These are phyloP conservation scores for Thunnus maccoyii DNA, from an alignment of 2,113 vertebrate species.

Conservation along the genomic window DNA sequence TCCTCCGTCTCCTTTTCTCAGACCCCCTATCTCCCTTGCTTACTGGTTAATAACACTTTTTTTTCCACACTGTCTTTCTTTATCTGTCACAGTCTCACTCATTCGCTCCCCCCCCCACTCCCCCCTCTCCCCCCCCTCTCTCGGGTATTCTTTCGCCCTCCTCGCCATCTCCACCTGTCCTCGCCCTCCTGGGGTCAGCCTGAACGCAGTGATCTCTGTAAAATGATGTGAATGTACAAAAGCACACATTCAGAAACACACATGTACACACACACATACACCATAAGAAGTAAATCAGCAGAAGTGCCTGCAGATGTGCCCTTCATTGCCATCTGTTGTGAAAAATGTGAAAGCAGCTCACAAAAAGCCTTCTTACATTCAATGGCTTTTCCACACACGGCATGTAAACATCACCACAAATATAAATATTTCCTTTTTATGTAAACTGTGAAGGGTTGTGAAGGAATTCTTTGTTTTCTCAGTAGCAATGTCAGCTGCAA, in stretches of 20 bases:
- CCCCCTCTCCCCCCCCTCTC: constrained; percentile 33
- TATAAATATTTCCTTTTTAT: constrained; percentile 9
- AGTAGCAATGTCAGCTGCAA: background rate
- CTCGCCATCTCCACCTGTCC: constrained; percentile 24
- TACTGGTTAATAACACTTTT: constrained; percentile 35
- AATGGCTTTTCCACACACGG: constrained; percentile 22
- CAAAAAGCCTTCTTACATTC: constrained; percentile 21
- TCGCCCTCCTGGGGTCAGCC: constrained; percentile 9
- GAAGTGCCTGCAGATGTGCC: constrained; percentile 73
- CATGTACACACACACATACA: background rate
- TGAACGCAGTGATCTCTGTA: background rate
- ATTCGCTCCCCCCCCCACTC: background rate
- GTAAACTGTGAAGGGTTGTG: background rate
- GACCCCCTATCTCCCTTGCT: constrained; percentile 7
- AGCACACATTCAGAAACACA: background rate
- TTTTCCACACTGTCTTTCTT: constrained; percentile 32
- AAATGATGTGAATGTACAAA: constrained; percentile 38
- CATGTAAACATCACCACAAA: constrained; percentile 28
- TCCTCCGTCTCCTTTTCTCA: constrained; percentile 8
- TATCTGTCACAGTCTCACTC: constrained; percentile 42
- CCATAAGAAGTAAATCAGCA: constrained; percentile 52
- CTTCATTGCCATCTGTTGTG: constrained; percentile 70
- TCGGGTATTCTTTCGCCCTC: background rate
- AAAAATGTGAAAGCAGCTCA: constrained; percentile 35
- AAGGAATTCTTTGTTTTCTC: background rate